A percentile compares a stretch with the other conserved stretches of the same genome.
These are phyloP conservation scores for Pagetopsis macropterus DNA, from an alignment of 2,797 vertebrate genomes.

Conservation along the genomic window DNA sequence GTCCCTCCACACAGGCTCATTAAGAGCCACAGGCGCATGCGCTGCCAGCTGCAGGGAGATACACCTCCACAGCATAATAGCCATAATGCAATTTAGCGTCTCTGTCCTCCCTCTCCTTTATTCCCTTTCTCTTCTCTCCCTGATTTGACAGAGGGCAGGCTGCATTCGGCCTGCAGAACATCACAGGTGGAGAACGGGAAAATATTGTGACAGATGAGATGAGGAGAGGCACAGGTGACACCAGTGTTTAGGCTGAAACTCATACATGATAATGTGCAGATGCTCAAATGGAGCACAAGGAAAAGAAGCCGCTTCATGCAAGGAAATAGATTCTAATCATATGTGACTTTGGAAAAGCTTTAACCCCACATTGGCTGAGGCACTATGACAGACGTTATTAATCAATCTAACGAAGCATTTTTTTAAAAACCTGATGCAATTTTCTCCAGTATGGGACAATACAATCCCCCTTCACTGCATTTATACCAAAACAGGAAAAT, in stretches of 20 bases:
- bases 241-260: conserved; percentile 72
- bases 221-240: conserved; percentile 76
- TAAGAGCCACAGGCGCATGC: conserved; percentile 76
- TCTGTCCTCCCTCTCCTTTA: conserved; percentile 58
- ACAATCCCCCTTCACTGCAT: conserved; percentile 43
- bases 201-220: conserved; percentile 75
- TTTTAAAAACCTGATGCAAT: conserved; percentile 77
- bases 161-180: conserved; percentile 54
- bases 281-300: conserved; percentile 54
- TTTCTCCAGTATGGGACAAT: conserved; percentile 66
- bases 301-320: conserved; percentile 52
- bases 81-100: conserved; percentile 76
- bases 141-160: conserved; percentile 72
- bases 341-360: conserved; percentile 64
- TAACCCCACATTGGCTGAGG: conserved; percentile 61
- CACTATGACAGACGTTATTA: conserved; percentile 79
- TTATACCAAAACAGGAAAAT: conserved; percentile 69
- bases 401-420: conserved; percentile 80
- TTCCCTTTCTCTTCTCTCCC: conserved; percentile 40
- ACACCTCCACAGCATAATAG: conserved; percentile 65
- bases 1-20: conserved; percentile 75
- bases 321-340: conserved; percentile 68
- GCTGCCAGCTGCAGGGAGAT: conserved; percentile 71
- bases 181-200: conserved; percentile 56
- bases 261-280: conserved; percentile 67